These are phyloP conservation scores for Notarius quadriscutis DNA, from an alignment of 2,113 vertebrate genomes.

Conservation along the genomic window DNA sequence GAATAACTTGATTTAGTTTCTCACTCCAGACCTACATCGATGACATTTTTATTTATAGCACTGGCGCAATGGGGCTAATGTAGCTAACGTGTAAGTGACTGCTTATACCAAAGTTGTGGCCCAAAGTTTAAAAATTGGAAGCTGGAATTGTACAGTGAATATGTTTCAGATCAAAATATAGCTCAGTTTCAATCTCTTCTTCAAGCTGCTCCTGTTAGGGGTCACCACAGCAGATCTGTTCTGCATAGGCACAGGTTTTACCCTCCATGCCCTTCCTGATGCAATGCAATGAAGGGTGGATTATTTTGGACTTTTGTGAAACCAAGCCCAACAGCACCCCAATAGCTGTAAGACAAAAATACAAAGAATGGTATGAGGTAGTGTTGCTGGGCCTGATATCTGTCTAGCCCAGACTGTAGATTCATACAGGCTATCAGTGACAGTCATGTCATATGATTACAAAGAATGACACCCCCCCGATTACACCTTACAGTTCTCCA, in stretches of 20 bases:
- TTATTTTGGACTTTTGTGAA: background rate
- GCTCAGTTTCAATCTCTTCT: background rate
- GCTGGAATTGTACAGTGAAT: background rate
- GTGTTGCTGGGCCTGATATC: background rate
- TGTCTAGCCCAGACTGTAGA: background rate
- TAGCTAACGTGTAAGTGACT: background rate
- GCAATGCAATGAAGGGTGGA: background rate
- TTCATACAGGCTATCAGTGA: background rate
- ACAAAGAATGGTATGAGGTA: background rate
- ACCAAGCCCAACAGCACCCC: background rate
- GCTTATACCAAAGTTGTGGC: background rate
- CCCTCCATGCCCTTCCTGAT: background rate
- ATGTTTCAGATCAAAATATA: background rate
- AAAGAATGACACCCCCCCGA: background rate
- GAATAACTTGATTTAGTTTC: background rate
- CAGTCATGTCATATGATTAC: background rate
- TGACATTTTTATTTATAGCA: background rate
- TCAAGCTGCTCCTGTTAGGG: no score
- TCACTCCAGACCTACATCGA: background rate
- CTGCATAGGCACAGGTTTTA: no score
- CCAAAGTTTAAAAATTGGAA: background rate
- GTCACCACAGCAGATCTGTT: no score
- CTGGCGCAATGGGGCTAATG: background rate
- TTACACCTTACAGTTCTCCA: background rate
- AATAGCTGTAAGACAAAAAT: background rate